Evolutionary conservation across 2,888 invertebrate genomes (phyloP).

Genomic region (Polydrusus tereticollis): DNA sequence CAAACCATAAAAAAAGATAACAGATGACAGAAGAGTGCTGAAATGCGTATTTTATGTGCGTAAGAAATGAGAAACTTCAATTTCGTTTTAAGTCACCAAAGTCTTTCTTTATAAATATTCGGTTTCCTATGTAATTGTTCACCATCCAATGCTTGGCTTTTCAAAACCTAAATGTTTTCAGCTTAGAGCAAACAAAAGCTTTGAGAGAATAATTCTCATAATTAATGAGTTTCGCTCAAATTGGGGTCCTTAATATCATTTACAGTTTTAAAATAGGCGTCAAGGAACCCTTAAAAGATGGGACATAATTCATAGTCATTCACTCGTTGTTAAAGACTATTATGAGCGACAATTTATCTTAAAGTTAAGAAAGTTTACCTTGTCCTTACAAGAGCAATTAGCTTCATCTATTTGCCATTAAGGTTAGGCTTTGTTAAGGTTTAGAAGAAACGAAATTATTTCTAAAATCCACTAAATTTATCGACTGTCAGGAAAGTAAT

Average conservation of each 20-base stretch:
- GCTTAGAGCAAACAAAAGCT: slow-evolving; percentile 5
- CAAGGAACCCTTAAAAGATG: background rate
- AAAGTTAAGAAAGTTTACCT: background rate
- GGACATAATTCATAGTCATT: slow-evolving; percentile 11
- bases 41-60: no score
- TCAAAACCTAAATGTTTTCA: slow-evolving; percentile 6
- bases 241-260: background rate
- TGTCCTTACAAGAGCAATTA: background rate
- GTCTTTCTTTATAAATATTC: background rate
- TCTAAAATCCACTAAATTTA: no score
- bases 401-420: background rate
- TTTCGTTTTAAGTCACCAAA: background rate
- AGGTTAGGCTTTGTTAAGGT: background rate
- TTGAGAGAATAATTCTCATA: slow-evolving; percentile 5
- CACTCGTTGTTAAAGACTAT: slow-evolving; percentile 13
- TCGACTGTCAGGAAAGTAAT: no score
- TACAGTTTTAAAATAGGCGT: slow-evolving; percentile 3
- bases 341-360: slow-evolving; percentile 9
- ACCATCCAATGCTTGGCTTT: background rate
- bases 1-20: no score
- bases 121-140: background rate
- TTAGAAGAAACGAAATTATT: background rate
- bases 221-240: slow-evolving; percentile 16
- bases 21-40: no score
- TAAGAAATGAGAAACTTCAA: background rate